Conservation (phyloP, 92 coral and sea anemone genomes). For the Phenganax subtilis region DNA sequence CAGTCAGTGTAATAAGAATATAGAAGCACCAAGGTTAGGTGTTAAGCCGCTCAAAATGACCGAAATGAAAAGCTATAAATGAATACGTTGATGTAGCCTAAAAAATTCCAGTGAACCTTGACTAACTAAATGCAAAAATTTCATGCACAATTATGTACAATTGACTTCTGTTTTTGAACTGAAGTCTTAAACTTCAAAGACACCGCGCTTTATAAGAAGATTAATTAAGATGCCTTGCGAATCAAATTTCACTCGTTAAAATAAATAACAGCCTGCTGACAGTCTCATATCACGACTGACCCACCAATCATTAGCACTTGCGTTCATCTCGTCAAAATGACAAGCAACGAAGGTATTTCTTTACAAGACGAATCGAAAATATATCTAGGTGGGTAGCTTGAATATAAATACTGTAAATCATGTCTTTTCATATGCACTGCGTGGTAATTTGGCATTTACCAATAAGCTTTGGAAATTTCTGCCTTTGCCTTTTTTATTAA, state of each 20-base stretch:
- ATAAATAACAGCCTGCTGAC: neutral
- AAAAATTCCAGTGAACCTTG: no score
- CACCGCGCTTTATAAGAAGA: neutral
- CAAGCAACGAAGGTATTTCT: slow-evolving; percentile 3
- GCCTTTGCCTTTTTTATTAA: no score
- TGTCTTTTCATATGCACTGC: neutral
- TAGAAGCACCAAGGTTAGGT: no score
- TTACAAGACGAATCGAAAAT: neutral
- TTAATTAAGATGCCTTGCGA: neutral
- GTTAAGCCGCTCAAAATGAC: no score
- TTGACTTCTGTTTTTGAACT: neutral
- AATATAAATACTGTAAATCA: neutral
- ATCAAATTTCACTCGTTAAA: slow-evolving; percentile 8
- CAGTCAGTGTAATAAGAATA: no score
- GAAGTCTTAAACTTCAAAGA: neutral
- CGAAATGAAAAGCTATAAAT: no score
- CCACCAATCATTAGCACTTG: neutral
- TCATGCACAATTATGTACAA: neutral
- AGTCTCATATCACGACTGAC: neutral
- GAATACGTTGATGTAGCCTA: no score
- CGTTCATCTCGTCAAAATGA: neutral
- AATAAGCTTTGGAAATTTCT: neutral
- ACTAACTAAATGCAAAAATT: neutral
- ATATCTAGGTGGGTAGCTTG: neutral
- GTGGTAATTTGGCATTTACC: neutral